These are phyloP conservation scores for Glomeris maerens DNA, from an alignment of 1,140 invertebrate genomes.

Conservation along the genomic window DNA sequence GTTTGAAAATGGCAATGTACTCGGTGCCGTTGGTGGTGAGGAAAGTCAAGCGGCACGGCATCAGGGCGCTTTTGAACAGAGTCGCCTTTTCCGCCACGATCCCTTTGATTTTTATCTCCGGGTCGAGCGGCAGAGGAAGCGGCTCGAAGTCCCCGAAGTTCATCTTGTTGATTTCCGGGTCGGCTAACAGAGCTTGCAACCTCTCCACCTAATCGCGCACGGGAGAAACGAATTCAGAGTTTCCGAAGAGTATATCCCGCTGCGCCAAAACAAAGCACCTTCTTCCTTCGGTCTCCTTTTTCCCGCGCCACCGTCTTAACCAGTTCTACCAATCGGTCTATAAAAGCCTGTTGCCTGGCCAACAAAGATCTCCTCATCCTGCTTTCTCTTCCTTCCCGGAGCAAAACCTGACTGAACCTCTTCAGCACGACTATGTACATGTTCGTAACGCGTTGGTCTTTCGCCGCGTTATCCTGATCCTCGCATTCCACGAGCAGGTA, in stretches of 20 bases:
- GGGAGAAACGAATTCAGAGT: too few species aligned
- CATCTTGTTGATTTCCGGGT: slow-evolving; percentile 65
- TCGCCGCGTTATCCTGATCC: slow-evolving; percentile 43
- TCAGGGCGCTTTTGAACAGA: slow-evolving; percentile 91
- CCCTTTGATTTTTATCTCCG: slow-evolving; percentile 73
- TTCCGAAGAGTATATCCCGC: too few species aligned
- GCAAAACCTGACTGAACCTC: slow-evolving; percentile 50
- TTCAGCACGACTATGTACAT: slow-evolving; percentile 85
- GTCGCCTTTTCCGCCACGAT: slow-evolving; percentile 72
- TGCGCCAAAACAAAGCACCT: slow-evolving; percentile 39
- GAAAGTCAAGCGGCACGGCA: slow-evolving; percentile 94
- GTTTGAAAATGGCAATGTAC: slow-evolving; percentile 95
- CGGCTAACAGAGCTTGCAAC: slow-evolving; percentile 62
- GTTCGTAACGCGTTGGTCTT: slow-evolving; percentile 54
- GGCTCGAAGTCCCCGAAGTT: slow-evolving; percentile 87
- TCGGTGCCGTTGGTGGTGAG: slow-evolving; percentile 62
- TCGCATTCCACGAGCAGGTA: slow-evolving; percentile 88
- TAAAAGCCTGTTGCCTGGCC: slow-evolving; percentile 70
- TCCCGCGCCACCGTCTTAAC: slow-evolving; percentile 82
- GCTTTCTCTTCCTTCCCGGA: slow-evolving; percentile 13
- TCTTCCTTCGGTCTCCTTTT: slow-evolving; percentile 80
- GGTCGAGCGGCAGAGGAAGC: slow-evolving; percentile 86
- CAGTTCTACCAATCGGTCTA: slow-evolving; percentile 77
- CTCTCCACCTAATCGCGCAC: slow-evolving; percentile 72
- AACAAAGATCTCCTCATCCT: slow-evolving; percentile 46